Evolutionary conservation across 2,113 vertebrate genomes (phyloP), one percentile per base, ranked within the genome.

Genomic region (Elephas maximus): DNA sequence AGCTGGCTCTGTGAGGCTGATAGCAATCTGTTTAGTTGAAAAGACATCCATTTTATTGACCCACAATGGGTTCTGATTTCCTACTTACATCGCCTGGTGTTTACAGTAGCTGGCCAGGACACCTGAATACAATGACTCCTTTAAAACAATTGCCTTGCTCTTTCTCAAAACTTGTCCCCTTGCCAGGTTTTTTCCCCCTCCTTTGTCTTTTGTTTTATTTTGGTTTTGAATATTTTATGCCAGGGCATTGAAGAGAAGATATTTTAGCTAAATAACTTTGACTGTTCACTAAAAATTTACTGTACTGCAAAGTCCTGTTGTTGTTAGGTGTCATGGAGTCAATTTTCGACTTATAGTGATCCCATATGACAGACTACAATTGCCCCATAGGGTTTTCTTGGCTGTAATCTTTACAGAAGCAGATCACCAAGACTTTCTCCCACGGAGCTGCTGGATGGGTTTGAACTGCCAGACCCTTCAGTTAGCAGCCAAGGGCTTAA

Each of bases 21-120:
- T 97, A 97, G 30, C 85, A 53, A 98, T 98, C 98, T 96, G 96
- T 65, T 63, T 69, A 23, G 83, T 10, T 91, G 98, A 97, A 97
- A 98, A 98, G 97, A 95, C 82, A 92, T 44, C 18, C 80, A 74
- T 73, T 93, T 57, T 45, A 30, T 23, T 8, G 69, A 4, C 84
- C 44, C 80, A 96, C 96, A 94, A 92, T 85, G 92, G 91, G 86
- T 2, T 93, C 67, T 79, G 87, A 86, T 93, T 97, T 98, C 97
- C 96, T 97, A 67, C 94, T 60, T 17, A n/a, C 21, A 11, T 44
- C 33, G 53, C 81, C 74, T 17, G 2, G 10, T 86, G 96, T 97
- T 97, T 91, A 94, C 83, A 86, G 85, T 14, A 26, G 95, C 78
- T 79, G 2, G n/a, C 41, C 87, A 21, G 44, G 84, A 60, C 95